Base-by-base conservation (phyloP, 1,140 invertebrate genomes). In the Heliconius hewitsoni region DNA sequence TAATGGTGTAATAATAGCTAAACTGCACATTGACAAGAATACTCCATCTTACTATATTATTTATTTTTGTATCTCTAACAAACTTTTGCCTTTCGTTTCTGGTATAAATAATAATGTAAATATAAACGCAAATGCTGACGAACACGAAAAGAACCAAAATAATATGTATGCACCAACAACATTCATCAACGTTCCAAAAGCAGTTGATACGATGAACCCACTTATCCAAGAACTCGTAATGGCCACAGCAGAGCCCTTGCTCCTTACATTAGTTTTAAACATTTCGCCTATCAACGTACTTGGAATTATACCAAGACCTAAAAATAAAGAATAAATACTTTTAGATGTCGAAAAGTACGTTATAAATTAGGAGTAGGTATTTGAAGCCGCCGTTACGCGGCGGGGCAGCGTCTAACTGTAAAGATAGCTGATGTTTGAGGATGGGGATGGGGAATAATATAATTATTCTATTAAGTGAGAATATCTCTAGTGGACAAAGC, bases 11-110 rank as follows among this genome's bases (percentile, higher is more conserved):
- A 46, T 46, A 46, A 46, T 13, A 46, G 42, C 42, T 46, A 1
- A 13, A 0, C 3, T 46, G 0, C 3, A 46, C 2, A 46, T 42
- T 42, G 2, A 9, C 0, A 42, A 42, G 39, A 42, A 42, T 42
- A 13, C 0, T 13, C 42, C 11, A 4, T 42, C 13, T 46, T 13
- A 1, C 42, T 46, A 16, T 16, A 46, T 46, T 46, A 46, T 46
- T 46, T 46, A 46, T 4, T 46, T 30, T 71, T 84, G 84, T 37
- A 87, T 85, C 66, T 87, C 86, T 18, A 71, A 52, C 30, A 88
- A 82, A 75, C 66, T 82, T 46, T 84, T 86, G 11, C 85, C 87
- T 57, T 88, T 88, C 1, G 87, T 88, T 55, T 88, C 87, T 2
- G 85, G 85, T 23, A 88, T 71, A 70, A 37, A 83, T 46, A 85